Conservation (phyloP, 2,888 invertebrate species). For the Gryllus longicercus region DNA sequence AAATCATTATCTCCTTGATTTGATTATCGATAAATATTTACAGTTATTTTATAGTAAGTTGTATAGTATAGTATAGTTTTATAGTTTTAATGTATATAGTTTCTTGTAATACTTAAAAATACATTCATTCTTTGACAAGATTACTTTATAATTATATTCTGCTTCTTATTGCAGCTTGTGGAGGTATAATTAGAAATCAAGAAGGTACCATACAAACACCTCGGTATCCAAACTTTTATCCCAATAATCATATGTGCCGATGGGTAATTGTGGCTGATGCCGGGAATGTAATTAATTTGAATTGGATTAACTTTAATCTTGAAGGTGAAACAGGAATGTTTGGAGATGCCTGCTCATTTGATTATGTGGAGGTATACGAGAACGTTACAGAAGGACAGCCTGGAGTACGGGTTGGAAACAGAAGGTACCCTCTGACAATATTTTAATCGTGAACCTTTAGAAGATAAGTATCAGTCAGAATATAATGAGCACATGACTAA, state of each 20-base stretch:
- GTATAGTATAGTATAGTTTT: no score
- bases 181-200: conserved; percentile 63
- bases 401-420: conserved; percentile 48
- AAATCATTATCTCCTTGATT: no score
- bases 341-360: conserved; percentile 27
- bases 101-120: no score
- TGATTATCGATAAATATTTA: no score
- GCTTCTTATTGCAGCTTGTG: conserved; percentile 55
- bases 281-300: conserved; percentile 65
- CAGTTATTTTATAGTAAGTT: no score
- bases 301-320: conserved; percentile 69
- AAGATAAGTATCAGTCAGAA: conserved; percentile 19
- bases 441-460: conserved; percentile 21
- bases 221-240: conserved; percentile 50
- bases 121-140: no score
- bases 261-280: conserved; percentile 75
- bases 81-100: no score
- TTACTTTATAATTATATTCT: no score
- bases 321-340: conserved; percentile 56
- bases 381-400: conserved; percentile 53
- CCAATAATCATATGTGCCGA: conserved; percentile 55
- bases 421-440: conserved; percentile 42
- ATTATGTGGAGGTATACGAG: conserved; percentile 46
- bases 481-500: not conserved
- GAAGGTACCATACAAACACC: conserved; percentile 67